Conservation (phyloP, 1,140 invertebrate genomes). For the Papilio polytes region DNA sequence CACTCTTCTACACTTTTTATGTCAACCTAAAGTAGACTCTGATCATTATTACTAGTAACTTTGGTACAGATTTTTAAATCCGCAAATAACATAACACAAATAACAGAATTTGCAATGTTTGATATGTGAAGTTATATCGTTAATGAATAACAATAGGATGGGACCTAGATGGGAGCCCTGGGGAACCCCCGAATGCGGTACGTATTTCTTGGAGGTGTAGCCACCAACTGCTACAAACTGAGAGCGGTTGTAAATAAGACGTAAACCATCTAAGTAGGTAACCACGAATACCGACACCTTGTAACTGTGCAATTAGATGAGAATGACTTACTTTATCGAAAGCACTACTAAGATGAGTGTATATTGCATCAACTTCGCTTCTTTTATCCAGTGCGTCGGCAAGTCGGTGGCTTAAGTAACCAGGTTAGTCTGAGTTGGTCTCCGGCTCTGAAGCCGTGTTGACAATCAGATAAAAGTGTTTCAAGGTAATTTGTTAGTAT, state of each 20-base stretch:
- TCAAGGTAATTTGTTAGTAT: background rate
- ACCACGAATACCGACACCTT: background rate
- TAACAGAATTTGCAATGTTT: conserved; percentile 2
- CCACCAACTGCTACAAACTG: background rate
- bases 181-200: conserved; percentile 13
- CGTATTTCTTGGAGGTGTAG: background rate
- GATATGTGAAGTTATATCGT: conserved; percentile 20
- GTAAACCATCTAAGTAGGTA: background rate
- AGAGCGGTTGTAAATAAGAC: background rate
- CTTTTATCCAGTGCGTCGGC: background rate
- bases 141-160: conserved; percentile 24
- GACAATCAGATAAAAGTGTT: background rate
- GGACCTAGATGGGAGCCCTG: conserved; percentile 14
- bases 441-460: background rate
- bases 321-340: background rate
- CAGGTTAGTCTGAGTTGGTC: background rate
- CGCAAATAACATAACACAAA: conserved; percentile 1
- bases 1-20: conserved; percentile 1
- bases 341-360: background rate
- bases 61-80: background rate
- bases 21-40: conserved; percentile 28
- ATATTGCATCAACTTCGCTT: background rate
- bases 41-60: background rate
- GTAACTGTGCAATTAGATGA: background rate
- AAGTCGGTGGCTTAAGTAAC: background rate